Evolutionary conservation across 2,113 vertebrate species (phyloP), one percentile per base, ranked within the genome.

Genomic region (Chaetops frenatus): DNA sequence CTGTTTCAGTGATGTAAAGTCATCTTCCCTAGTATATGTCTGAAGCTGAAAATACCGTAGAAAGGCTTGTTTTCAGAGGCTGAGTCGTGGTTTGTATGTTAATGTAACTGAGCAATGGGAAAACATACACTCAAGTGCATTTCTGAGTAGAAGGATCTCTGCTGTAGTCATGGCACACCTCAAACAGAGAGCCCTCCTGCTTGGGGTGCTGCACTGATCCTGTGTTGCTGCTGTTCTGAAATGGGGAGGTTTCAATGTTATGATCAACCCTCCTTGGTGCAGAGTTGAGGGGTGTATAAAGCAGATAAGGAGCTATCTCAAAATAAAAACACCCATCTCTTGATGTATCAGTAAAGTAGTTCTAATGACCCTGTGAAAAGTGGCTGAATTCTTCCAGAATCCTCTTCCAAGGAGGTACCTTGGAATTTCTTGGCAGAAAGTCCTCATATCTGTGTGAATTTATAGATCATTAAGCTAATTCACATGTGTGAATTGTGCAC

Each of bases 211-310:
- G 47, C 19, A 11, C 33, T 86, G 44, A 11, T 54, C 12, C 31
- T 54, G 0, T 77, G 20, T 3, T 51, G 31, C 29, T 69, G 51
- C 18, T 69, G 7, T 5, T 89, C 27, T 57, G 8, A 58, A 78
- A 27, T 7, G 4, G 10, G 11, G 48, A 57, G 9, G 31, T 35
- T 71, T 81, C 21, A 38, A 1, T 53, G 27, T 60, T 78, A 4
- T 0, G 2, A 35, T 38, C 72, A 72, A 0, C 15, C 6, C 10
- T 53, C 22, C 69, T 48, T 62, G 15, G 14, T 56, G 33, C 14
- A 29, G 13, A 35, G 27, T 17, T 1, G 2, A 58, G 25, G 10
- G 12, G 2, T 15, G 1, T 58, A 6, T 27, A 51, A 51, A 88
- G 25, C 28, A 23, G 4, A 20, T 24, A 23, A 23, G 3, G 2